phyloP scores from a whole-genome alignment of 2,888 invertebrate species.

The Lepidocyrtoides sp. region DNA sequence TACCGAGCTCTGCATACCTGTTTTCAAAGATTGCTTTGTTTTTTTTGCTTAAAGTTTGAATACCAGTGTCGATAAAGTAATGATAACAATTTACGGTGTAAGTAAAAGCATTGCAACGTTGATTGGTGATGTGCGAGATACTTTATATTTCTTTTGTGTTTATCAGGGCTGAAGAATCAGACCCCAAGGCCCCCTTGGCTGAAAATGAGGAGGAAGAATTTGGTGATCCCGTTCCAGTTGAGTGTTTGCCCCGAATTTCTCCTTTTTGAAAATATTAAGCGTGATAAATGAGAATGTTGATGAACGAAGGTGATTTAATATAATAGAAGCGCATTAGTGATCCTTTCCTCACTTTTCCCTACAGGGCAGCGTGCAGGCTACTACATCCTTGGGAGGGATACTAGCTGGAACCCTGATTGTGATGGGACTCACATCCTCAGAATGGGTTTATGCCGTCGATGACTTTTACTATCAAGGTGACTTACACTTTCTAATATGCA shows the following conservation, averaged over 20 bases:
- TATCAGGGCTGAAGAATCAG: constrained; percentile 69
- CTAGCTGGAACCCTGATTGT: constrained; percentile 71
- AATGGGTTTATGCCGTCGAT: constrained; percentile 81
- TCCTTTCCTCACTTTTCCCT: neutral
- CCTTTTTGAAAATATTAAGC: constrained; percentile 16
- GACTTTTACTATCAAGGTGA: constrained; percentile 82
- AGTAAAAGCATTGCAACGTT: neutral
- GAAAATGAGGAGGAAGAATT: constrained; percentile 81
- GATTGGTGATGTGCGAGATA: neutral
- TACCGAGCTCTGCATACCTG: too few species aligned
- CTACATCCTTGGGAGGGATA: constrained; percentile 66
- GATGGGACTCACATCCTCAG: constrained; percentile 80
- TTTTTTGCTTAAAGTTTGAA: too few species aligned
- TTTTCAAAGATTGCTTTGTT: too few species aligned
- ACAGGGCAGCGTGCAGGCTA: constrained; percentile 74
- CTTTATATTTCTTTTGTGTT: neutral
- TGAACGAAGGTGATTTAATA: constrained; percentile 15
- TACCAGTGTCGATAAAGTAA: too few species aligned
- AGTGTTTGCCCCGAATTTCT: constrained; percentile 37
- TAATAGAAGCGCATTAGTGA: neutral
- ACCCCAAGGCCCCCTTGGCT: constrained; percentile 79
- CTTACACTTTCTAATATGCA: neutral
- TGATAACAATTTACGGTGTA: neutral
- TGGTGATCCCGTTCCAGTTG: constrained; percentile 82
- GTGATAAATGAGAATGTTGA: neutral